Base-by-base conservation (phyloP, 2,797 vertebrate genomes). In the Salmo trutta region DNA sequence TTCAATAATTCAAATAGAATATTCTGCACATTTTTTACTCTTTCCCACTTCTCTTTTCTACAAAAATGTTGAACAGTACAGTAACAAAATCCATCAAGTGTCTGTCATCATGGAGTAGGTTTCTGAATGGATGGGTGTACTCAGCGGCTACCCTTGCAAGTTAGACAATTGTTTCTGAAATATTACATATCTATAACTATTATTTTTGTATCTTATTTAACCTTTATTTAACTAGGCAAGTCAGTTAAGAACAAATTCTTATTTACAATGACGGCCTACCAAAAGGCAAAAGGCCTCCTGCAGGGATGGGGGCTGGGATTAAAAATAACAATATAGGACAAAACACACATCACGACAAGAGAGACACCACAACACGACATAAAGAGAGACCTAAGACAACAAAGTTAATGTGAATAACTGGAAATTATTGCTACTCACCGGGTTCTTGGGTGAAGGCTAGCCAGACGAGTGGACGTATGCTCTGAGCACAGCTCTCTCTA, bases 381-480 rank as follows among this genome's bases (percentile, higher is more conserved):
- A 36, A 36, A 36, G 36, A 7, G 6, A 36, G 36, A 36, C 36
- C 36, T 36, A 36, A 36, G 36, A 36, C 36, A 59, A 3, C 6
- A 7, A 62, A 24, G 56, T 62, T 21, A 5, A 62, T 62, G 56
- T 62, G n/a, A 21, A 27, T 24, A 8, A 64, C 4, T 12, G 59
- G n/a, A 33, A n/a, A 5, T 24, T 0, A 59, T 2, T 59, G 84
- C 27, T 90, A 93, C 93, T 93, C 85, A 94, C 93, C 89, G 29
- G 84, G 83, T 88, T 83, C 78, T 75, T 83, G 87, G 85, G 73
- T 86, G 87, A 81, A 78, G 83, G 68, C 76, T 83, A 84, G 85
- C 71, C 86, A 82, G 80, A 82, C 77, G 79, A 75, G 70, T 31
- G 81, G 79, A 76, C 59, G 77, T 70, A 76, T 79, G 76, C 29